Conservation (phyloP, 1,140 invertebrate genomes). For the Drosophila kikkawai region DNA sequence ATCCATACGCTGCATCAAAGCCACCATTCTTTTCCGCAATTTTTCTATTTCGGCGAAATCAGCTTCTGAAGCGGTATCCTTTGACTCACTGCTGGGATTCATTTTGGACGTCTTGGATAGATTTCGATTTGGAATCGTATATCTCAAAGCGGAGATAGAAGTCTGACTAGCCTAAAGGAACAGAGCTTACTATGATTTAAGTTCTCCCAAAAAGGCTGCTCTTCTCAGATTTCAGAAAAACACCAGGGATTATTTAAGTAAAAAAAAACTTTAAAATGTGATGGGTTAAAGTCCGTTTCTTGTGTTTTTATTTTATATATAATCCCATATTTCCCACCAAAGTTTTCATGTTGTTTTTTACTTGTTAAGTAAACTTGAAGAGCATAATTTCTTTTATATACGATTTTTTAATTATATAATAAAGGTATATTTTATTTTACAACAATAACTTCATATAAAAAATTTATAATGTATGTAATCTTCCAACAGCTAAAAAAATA, state of each 20-base stretch:
- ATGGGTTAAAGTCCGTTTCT: no score
- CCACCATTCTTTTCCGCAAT: not conserved
- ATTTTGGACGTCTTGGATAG: not conserved
- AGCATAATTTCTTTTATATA: no score
- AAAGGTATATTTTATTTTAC: constrained; percentile 7
- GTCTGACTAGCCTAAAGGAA: not conserved
- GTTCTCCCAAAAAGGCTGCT: not conserved
- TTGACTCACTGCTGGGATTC: not conserved
- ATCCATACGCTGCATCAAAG: not conserved
- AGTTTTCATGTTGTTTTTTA: no score
- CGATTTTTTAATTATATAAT: not conserved
- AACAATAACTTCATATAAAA: constrained; percentile 41
- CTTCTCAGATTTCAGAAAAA: no score
- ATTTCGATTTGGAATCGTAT: not conserved
- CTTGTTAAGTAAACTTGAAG: no score
- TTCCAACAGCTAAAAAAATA: constrained; percentile 41
- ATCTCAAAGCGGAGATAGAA: not conserved
- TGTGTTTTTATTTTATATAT: no score
- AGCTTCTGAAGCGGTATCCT: not conserved
- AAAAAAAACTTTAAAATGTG: no score
- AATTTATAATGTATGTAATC: constrained; percentile 25
- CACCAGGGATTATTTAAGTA: no score
- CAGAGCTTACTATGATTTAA: not conserved
- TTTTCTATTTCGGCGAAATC: not conserved
- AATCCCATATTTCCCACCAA: no score